Conservation (phyloP, 1,140 invertebrate species). For the Temnothorax longispinosus region DNA sequence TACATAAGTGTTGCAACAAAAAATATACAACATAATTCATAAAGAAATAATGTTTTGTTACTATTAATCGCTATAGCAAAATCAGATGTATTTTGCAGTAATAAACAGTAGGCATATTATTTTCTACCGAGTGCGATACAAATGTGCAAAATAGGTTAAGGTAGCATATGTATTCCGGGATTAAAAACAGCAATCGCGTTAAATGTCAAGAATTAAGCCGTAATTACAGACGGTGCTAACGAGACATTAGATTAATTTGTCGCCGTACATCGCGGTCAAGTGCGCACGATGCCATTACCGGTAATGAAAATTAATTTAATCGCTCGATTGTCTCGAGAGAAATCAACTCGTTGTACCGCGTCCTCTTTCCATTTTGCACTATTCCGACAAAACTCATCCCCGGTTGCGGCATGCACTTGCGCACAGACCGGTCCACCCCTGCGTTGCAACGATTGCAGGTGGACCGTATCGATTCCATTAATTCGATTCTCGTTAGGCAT, state of each 20-base stretch:
- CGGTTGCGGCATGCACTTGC: background rate
- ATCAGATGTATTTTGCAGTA: background rate
- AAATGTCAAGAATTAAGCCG: slow-evolving; percentile 31
- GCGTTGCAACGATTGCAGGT: slow-evolving; percentile 4
- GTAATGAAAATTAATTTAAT: slow-evolving; percentile 57
- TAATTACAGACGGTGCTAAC: slow-evolving; percentile 37
- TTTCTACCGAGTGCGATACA: background rate
- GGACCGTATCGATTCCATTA: slow-evolving; percentile 50
- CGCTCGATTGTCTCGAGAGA: slow-evolving; percentile 60
- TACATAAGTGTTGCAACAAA: background rate
- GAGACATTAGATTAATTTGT: slow-evolving; percentile 45
- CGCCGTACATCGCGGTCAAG: slow-evolving; percentile 21
- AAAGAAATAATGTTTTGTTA: background rate
- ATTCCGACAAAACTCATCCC: slow-evolving; percentile 20
- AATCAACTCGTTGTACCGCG: slow-evolving; percentile 54
- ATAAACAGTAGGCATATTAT: background rate
- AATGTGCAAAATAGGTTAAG: background rate
- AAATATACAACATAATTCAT: background rate
- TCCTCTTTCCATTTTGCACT: background rate
- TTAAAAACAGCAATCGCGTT: background rate
- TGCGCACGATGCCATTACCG: slow-evolving; percentile 16
- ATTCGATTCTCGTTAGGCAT: slow-evolving; percentile 38
- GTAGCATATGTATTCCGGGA: slow-evolving; percentile 4
- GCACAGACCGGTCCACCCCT: background rate
- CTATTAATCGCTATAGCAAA: background rate